Percentiles rank a stretch among this genome's conserved stretches.
Conservation (phyloP, 2,888 invertebrate genomes). For the Choristoneura rosaceana region DNA sequence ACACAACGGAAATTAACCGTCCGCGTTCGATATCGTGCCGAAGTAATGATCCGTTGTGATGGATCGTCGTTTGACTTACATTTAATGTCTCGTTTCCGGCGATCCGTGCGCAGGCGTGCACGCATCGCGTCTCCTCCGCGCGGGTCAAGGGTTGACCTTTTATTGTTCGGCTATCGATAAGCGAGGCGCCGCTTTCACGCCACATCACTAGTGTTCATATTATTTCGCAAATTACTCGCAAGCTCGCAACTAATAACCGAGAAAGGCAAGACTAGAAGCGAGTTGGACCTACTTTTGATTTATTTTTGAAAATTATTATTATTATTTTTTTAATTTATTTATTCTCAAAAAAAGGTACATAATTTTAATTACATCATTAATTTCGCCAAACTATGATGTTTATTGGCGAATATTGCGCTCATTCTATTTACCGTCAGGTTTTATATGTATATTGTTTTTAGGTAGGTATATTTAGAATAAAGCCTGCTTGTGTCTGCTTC, state of each 20-base stretch:
- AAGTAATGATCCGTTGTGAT: conserved; percentile 59
- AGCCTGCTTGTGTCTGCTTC: no score
- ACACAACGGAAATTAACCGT: conserved; percentile 55
- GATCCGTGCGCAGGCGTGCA: conserved; percentile 60
- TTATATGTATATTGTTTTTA: no score
- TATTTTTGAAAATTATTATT: background rate
- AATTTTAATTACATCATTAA: no score
- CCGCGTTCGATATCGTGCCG: conserved; percentile 49
- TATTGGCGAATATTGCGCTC: no score
- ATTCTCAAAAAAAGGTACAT: no score
- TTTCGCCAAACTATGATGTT: no score
- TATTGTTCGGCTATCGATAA: conserved; percentile 68
- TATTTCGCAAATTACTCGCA: background rate
- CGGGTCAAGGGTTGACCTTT: conserved; percentile 68
- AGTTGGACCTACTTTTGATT: background rate
- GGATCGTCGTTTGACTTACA: conserved; percentile 57
- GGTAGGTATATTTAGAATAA: no score
- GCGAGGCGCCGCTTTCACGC: conserved; percentile 61
- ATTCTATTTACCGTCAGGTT: no score
- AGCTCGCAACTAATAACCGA: background rate
- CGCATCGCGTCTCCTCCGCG: conserved; percentile 59
- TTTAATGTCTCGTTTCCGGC: conserved; percentile 67
- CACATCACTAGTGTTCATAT: conserved; percentile 49
- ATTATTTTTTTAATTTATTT: no score
- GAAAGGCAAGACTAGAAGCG: background rate